These are phyloP conservation scores for Epinotia brunnichana DNA, from an alignment of 2,888 invertebrate genomes.

Conservation along the genomic window DNA sequence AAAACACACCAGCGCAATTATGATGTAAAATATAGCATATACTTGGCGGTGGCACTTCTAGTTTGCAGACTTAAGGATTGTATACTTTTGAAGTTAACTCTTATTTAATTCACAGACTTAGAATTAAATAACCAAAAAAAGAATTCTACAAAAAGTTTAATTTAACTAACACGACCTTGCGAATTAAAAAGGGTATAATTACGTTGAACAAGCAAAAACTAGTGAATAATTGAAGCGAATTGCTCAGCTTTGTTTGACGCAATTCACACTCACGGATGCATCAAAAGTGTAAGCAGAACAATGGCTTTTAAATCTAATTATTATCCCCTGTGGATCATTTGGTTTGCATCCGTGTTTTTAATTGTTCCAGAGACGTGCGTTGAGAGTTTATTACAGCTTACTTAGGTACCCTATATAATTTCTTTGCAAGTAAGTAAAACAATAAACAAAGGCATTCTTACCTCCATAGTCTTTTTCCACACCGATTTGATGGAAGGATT, in stretches of 20 bases:
- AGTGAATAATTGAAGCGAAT: conserved; percentile 4
- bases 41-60: background rate
- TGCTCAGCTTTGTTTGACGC: conserved; percentile 21
- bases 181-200: conserved; percentile 28
- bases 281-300: conserved; percentile 30
- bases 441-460: background rate
- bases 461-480: background rate
- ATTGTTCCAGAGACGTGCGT: conserved; percentile 65
- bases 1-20: background rate
- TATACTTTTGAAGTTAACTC: background rate
- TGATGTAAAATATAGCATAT: background rate
- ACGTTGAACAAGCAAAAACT: conserved; percentile 25
- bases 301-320: conserved; percentile 37
- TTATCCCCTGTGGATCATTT: conserved; percentile 52
- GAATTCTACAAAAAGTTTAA: conserved; percentile 20
- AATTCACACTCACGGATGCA: conserved; percentile 29
- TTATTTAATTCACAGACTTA: background rate
- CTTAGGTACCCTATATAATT: no score
- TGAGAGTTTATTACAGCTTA: conserved; percentile 52
- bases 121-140: background rate
- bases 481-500: background rate
- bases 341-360: conserved; percentile 70
- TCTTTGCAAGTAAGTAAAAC: no score
- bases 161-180: conserved; percentile 32
- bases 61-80: background rate